Conservation (phyloP, 2,888 invertebrate species). For the Drosophila putrida region DNA sequence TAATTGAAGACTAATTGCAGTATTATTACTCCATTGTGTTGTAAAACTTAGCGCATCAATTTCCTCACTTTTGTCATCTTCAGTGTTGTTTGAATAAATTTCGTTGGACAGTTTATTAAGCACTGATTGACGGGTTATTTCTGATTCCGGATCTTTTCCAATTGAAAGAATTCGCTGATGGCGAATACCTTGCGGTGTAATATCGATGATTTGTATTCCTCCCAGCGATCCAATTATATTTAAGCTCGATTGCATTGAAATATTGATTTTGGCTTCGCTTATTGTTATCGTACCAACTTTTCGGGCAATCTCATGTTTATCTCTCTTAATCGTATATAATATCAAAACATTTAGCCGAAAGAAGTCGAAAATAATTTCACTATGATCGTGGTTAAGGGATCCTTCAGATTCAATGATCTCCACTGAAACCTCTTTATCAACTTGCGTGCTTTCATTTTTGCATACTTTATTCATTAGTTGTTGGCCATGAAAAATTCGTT, state of each 20-base stretch:
- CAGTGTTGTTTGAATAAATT: slow-evolving; percentile 83
- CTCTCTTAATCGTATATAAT: slow-evolving; percentile 91
- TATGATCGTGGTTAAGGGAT: slow-evolving; percentile 86
- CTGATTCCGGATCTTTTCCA: slow-evolving; percentile 89
- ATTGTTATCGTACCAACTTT: slow-evolving; percentile 98
- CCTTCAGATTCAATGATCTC: slow-evolving; percentile 47
- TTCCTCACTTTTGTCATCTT: slow-evolving; percentile 74
- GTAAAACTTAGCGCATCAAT: slow-evolving; percentile 85
- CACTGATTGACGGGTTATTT: slow-evolving; percentile 79
- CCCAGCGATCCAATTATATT: slow-evolving; percentile 94
- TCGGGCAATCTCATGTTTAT: slow-evolving; percentile 90
- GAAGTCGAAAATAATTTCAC: slow-evolving; percentile 96
- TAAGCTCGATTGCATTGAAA: slow-evolving; percentile 88
- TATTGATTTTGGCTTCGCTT: slow-evolving; percentile 95
- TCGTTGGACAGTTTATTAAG: slow-evolving; percentile 84
- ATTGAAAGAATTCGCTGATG: slow-evolving; percentile 95
- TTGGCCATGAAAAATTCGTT: slow-evolving; percentile 88
- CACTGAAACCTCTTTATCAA: slow-evolving; percentile 25
- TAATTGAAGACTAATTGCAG: slow-evolving; percentile 79
- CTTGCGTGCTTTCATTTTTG: not conserved
- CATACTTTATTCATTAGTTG: slow-evolving; percentile 53
- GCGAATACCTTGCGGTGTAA: slow-evolving; percentile 92
- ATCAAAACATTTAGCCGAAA: slow-evolving; percentile 95
- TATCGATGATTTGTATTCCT: slow-evolving; percentile 95
- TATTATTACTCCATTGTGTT: slow-evolving; percentile 82